Evolutionary conservation across 2,113 vertebrate species (phyloP).

Genomic region (Rhea americana): DNA sequence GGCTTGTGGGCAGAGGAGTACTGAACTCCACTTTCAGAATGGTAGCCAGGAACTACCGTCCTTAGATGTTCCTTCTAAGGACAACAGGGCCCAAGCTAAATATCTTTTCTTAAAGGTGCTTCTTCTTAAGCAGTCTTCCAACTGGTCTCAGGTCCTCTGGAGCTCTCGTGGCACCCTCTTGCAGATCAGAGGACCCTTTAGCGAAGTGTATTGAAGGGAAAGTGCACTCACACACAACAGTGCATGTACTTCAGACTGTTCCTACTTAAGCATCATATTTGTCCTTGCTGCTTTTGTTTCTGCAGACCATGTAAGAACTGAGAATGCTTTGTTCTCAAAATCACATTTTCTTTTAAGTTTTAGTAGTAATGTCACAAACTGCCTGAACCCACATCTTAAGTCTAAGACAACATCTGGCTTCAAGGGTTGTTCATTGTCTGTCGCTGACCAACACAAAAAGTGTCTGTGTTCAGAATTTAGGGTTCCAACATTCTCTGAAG

Average conservation of each 20-base stretch:
- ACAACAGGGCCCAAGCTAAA: not conserved
- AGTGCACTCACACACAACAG: not conserved
- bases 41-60: not conserved
- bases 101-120: not conserved
- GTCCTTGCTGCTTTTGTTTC: conserved; percentile 53
- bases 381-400: conserved; percentile 33
- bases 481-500: conserved; percentile 59
- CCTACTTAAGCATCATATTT: not conserved
- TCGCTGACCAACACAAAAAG: conserved; percentile 36
- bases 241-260: conserved; percentile 12
- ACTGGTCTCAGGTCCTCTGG: not conserved
- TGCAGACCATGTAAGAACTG: conserved; percentile 13
- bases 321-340: conserved; percentile 43
- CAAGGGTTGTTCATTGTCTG: conserved; percentile 27
- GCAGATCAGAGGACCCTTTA: not conserved
- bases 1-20: not conserved
- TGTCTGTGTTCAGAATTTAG: conserved; percentile 66
- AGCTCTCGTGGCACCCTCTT: conserved; percentile 7
- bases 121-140: conserved; percentile 16
- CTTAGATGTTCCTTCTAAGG: not conserved
- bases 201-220: not conserved
- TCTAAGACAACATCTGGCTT: not conserved
- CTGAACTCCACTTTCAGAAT: not conserved
- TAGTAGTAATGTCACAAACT: conserved; percentile 13
- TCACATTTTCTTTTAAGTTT: conserved; percentile 16